A percentile compares a stretch with the other conserved stretches of the same genome.
These are phyloP conservation scores for Scrobipalpa atriplicella DNA, from an alignment of 2,888 invertebrate genomes.

Conservation along the genomic window DNA sequence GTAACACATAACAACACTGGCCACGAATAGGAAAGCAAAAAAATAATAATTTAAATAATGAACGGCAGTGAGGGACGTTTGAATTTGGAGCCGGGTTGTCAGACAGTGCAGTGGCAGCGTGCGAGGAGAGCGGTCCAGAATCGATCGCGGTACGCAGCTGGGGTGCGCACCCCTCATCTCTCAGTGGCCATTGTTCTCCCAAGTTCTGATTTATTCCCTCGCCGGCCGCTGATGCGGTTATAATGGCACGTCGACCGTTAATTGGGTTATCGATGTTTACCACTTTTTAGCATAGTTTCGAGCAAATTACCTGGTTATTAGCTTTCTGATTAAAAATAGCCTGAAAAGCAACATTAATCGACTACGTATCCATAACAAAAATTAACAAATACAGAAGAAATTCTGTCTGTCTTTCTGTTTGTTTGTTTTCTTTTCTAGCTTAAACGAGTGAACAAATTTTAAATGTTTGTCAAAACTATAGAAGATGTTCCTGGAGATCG, in stretches of 20 bases:
- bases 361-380: too few species aligned
- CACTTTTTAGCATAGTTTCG: conserved; percentile 4
- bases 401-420: neutral
- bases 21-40: conserved; percentile 43
- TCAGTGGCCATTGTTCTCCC: conserved; percentile 57
- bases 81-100: conserved; percentile 61
- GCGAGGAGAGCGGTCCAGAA: conserved; percentile 68
- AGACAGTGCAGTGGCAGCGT: conserved; percentile 65
- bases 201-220: conserved; percentile 68
- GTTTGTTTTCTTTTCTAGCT: neutral
- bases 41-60: conserved; percentile 40
- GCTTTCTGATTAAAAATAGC: neutral
- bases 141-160: conserved; percentile 80
- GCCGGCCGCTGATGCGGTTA: conserved; percentile 49
- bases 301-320: neutral
- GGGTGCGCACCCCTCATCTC: conserved; percentile 81
- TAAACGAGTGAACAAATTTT: too few species aligned
- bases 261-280: conserved; percentile 38
- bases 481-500: too few species aligned
- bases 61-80: conserved; percentile 45
- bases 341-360: neutral
- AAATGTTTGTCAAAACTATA: too few species aligned
- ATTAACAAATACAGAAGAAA: too few species aligned
- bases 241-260: conserved; percentile 49
- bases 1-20: conserved; percentile 64